Evolutionary conservation across 2,888 invertebrate species (phyloP).

Genomic region (Halictus quadricinctus): DNA sequence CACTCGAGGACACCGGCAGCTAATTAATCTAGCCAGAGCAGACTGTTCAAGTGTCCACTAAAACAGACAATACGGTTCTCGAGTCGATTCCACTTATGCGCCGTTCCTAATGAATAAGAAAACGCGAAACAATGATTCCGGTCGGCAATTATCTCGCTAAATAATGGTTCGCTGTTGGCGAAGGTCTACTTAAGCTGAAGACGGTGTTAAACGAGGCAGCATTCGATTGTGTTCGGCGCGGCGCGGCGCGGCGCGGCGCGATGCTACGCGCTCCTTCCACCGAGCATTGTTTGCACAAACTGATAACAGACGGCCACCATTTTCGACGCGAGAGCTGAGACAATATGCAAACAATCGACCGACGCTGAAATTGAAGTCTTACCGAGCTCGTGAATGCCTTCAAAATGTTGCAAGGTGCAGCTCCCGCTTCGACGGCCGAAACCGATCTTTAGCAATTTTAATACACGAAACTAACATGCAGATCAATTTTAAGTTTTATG

Average conservation of each 20-base stretch:
- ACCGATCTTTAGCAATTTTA: not conserved
- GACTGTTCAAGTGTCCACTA: constrained; percentile 1
- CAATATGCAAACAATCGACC: not conserved
- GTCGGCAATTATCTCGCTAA: constrained; percentile 5
- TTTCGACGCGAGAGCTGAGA: not conserved
- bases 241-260: not conserved
- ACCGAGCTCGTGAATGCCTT: not conserved
- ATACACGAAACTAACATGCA: not conserved
- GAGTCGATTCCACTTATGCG: constrained; percentile 4
- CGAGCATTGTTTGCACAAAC: not conserved
- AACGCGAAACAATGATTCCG: not conserved
- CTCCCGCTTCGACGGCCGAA: not conserved
- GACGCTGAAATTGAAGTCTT: not conserved
- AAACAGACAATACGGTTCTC: not conserved
- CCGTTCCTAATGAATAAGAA: constrained; percentile 11
- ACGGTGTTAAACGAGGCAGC: not conserved
- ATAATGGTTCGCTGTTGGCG: constrained; percentile 1
- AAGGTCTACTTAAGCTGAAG: not conserved
- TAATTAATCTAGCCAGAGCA: constrained; percentile 8
- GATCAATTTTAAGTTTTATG: not conserved
- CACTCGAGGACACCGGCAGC: not conserved
- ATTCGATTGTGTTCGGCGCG: not conserved
- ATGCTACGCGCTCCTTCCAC: not conserved
- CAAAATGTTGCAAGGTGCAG: not conserved
- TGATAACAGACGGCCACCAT: not conserved